These are phyloP conservation scores for Lithophane socia DNA, from an alignment of 2,888 invertebrate genomes.

Conservation along the genomic window DNA sequence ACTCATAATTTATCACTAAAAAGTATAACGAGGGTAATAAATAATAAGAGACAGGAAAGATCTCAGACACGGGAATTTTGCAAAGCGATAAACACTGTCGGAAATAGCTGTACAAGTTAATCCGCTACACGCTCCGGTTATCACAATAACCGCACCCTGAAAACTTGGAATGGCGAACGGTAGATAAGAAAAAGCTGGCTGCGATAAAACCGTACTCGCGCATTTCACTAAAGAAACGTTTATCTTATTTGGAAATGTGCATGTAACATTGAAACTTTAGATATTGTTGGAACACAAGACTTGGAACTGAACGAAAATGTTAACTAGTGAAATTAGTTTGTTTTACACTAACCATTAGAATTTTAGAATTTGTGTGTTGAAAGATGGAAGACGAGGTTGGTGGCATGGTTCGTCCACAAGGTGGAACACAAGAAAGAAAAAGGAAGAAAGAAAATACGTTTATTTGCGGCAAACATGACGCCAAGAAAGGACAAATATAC, in stretches of 20 bases:
- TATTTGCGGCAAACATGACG: too few species aligned
- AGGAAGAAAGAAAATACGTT: too few species aligned
- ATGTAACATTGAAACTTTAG: slow-evolving; percentile 53
- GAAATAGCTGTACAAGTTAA: slow-evolving; percentile 13
- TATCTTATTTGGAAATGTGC: slow-evolving; percentile 60
- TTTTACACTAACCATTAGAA: neutral
- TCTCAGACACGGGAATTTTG: neutral
- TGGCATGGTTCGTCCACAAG: too few species aligned
- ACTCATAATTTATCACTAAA: neutral
- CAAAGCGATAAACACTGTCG: neutral
- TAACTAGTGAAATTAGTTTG: slow-evolving; percentile 5
- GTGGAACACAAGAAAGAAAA: too few species aligned
- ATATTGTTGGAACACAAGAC: slow-evolving; percentile 40
- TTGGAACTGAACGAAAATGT: slow-evolving; percentile 5
- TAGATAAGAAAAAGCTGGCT: slow-evolving; percentile 79
- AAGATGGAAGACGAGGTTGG: neutral
- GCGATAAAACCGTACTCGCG: slow-evolving; percentile 76
- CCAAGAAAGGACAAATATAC: too few species aligned
- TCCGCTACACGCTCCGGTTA: slow-evolving; percentile 53
- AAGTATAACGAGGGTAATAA: neutral
- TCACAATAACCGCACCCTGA: slow-evolving; percentile 60
- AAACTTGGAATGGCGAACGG: slow-evolving; percentile 74
- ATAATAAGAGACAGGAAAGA: neutral
- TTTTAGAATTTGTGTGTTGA: neutral
- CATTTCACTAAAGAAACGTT: slow-evolving; percentile 72